phyloP scores from a whole-genome alignment of 2,113 vertebrate genomes.

The Mellivora capensis region DNA sequence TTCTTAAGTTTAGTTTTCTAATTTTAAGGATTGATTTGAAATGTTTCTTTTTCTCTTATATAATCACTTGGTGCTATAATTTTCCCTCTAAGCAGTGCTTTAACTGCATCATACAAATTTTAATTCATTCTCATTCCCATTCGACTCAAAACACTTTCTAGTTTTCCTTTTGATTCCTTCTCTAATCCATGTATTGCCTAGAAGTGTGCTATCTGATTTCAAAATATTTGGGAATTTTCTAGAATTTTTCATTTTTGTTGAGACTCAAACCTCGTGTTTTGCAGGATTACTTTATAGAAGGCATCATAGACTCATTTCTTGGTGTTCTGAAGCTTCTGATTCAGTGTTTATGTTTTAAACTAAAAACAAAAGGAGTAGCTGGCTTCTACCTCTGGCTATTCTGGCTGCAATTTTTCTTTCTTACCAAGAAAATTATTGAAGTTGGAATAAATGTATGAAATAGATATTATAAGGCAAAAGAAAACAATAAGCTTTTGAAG shows the following conservation, averaged over 20 bases:
- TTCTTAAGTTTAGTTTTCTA: not conserved
- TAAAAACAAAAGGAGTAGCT: not conserved
- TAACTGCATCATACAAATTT: not conserved
- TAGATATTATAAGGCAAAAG: not conserved
- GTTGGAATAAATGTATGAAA: not conserved
- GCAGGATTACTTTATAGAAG: not conserved
- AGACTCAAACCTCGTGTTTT: not conserved
- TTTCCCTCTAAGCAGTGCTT: not conserved
- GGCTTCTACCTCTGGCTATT: not conserved
- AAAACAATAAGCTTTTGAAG: not conserved
- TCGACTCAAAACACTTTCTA: not conserved
- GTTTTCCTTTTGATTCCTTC: not conserved
- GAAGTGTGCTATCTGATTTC: not conserved
- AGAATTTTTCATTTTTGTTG: not conserved
- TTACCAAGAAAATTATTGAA: not conserved
- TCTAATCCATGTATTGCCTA: not conserved
- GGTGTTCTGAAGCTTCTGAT: not conserved
- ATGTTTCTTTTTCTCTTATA: not conserved
- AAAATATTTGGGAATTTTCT: not conserved
- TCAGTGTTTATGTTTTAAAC: not conserved
- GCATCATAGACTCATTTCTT: not conserved
- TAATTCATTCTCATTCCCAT: not conserved
- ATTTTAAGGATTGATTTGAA: not conserved
- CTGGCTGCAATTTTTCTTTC: not conserved
- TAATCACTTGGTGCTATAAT: not conserved